These are phyloP conservation scores for Eupithecia centaureata DNA, from an alignment of 2,888 invertebrate genomes.

Conservation along the genomic window DNA sequence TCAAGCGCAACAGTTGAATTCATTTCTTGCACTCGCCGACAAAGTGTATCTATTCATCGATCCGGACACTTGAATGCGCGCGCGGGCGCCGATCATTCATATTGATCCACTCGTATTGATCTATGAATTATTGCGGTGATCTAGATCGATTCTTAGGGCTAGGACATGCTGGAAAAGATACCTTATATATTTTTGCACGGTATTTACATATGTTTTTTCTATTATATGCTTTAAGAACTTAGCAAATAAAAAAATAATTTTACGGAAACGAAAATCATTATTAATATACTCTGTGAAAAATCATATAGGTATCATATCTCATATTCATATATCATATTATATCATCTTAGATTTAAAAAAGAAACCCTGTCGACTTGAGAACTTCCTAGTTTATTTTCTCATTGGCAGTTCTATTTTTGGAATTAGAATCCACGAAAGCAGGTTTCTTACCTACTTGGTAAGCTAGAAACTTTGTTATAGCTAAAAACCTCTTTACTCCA, in stretches of 20 bases:
- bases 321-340: too few species aligned
- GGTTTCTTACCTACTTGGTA: too few species aligned
- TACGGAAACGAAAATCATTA: too few species aligned
- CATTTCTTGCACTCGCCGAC: slow-evolving; percentile 32
- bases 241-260: too few species aligned
- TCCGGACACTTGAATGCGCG: slow-evolving; percentile 76
- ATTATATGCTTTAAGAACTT: too few species aligned
- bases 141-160: slow-evolving; percentile 34
- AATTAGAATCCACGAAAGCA: neutral
- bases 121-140: slow-evolving; percentile 54
- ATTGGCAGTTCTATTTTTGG: neutral
- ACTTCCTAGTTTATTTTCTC: too few species aligned
- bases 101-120: slow-evolving; percentile 65
- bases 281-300: too few species aligned
- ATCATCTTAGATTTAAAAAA: too few species aligned
- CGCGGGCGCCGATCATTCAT: slow-evolving; percentile 66
- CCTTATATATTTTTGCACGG: too few species aligned
- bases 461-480: neutral
- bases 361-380: too few species aligned
- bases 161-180: neutral
- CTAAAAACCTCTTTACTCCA: neutral
- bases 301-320: too few species aligned
- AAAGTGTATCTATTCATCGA: slow-evolving; percentile 38
- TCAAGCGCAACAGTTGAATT: slow-evolving; percentile 16
- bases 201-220: too few species aligned